Percentiles rank a stretch among this genome's conserved stretches.
These are phyloP conservation scores for Poecilia velifera DNA, from an alignment of 2,797 vertebrate species.

Conservation along the genomic window DNA sequence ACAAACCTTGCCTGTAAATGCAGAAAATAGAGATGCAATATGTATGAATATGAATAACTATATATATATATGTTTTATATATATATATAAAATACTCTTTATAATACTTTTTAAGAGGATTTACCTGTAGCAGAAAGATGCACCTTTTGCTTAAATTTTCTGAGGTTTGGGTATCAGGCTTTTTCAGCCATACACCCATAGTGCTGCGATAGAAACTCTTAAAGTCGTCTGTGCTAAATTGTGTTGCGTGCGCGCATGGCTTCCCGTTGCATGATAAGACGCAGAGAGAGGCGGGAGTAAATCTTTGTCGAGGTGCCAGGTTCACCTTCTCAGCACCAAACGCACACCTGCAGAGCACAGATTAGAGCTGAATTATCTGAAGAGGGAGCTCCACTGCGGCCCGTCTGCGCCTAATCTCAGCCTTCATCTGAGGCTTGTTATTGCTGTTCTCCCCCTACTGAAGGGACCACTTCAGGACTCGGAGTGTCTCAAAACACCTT, in stretches of 20 bases:
- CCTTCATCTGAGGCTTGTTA: constrained; percentile 74
- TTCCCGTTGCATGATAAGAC: constrained; percentile 49
- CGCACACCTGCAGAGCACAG: constrained; percentile 74
- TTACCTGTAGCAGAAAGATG: not conserved
- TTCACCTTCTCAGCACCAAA: constrained; percentile 58
- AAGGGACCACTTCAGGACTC: constrained; percentile 47
- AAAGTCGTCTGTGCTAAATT: constrained; percentile 27
- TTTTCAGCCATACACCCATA: constrained; percentile 1
- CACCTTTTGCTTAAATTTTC: not conserved
- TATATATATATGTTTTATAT: not conserved
- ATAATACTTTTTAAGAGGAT: not conserved
- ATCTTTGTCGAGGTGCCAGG: constrained; percentile 60
- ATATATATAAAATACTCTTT: not conserved
- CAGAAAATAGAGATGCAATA: not conserved
- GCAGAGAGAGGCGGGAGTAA: constrained; percentile 52
- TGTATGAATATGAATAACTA: not conserved
- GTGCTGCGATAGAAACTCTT: constrained; percentile 8
- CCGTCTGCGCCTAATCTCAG: constrained; percentile 66
- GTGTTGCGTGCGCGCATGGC: constrained; percentile 30
- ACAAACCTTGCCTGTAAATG: not conserved
- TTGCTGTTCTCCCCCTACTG: constrained; percentile 65
- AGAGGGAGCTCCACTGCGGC: constrained; percentile 57
- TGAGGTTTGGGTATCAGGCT: not conserved
- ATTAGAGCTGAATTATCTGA: constrained; percentile 77
- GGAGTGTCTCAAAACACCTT: constrained; percentile 45